Percentiles rank a stretch among this genome's conserved stretches.
Conservation (phyloP, 1,140 invertebrate genomes). For the Leptinotarsa defecta region DNA sequence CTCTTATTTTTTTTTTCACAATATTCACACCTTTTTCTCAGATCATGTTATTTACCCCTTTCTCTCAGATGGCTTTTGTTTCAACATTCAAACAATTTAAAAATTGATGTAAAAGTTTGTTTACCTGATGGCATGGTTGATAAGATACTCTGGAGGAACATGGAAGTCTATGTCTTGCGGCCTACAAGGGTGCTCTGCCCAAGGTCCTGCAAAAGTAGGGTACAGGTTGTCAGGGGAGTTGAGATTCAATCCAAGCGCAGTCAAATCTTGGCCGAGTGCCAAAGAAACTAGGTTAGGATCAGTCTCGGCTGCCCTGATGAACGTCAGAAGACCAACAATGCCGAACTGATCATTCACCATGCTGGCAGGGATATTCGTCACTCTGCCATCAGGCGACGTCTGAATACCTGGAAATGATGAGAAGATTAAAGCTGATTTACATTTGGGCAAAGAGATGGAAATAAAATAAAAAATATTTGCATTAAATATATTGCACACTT, state of each 20-base stretch:
- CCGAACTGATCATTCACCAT: constrained; percentile 99
- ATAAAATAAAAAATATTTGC: too few relatives aligned
- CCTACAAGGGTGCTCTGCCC: constrained; percentile 95
- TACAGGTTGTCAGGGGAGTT: constrained; percentile 96
- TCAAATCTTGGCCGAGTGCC: constrained; percentile 95
- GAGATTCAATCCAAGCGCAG: constrained; percentile 95
- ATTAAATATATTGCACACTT: too few relatives aligned
- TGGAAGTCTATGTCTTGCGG: constrained; percentile 99
- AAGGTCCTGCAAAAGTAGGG: constrained; percentile 96
- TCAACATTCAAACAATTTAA: too few relatives aligned
- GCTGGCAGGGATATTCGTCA: constrained; percentile 95
- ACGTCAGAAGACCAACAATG: constrained; percentile 96
- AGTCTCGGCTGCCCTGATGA: constrained; percentile 95
- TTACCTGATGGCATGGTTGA: constrained; percentile 84
- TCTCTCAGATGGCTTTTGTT: too few relatives aligned
- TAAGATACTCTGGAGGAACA: constrained; percentile 98
- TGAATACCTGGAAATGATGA: constrained; percentile 77
- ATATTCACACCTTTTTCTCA: too few relatives aligned
- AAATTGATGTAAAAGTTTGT: neutral
- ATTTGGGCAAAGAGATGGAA: too few relatives aligned
- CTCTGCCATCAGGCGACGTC: constrained; percentile 93
- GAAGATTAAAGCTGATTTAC: neutral
- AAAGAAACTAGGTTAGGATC: constrained; percentile 94
- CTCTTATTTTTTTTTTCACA: too few relatives aligned
- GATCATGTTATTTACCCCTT: too few relatives aligned